phyloP scores from a whole-genome alignment of 2,888 invertebrate genomes.

The Margaritifera margaritifera region DNA sequence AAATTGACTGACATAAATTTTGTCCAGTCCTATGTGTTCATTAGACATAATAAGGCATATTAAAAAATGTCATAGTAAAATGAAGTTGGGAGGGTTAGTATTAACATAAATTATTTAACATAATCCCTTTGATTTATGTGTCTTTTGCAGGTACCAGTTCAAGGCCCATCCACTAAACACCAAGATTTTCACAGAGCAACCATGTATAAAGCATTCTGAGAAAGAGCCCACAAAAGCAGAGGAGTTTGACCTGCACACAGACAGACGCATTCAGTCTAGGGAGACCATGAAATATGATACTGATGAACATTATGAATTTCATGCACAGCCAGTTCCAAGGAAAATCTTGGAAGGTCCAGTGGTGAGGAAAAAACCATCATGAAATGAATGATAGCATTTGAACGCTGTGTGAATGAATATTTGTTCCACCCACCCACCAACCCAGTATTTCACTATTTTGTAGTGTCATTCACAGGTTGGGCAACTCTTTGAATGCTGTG shows the following conservation, averaged over 20 bases:
- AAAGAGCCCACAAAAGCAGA: constrained; percentile 79
- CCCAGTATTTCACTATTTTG: too few species aligned
- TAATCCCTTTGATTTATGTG: neutral
- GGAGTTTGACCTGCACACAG: constrained; percentile 74
- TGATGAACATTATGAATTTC: constrained; percentile 80
- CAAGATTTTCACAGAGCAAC: constrained; percentile 76
- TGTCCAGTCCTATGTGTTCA: too few species aligned
- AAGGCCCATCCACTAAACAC: constrained; percentile 81
- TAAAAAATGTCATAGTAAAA: too few species aligned
- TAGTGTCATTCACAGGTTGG: too few species aligned
- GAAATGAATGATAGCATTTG: too few species aligned
- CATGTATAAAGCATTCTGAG: constrained; percentile 72
- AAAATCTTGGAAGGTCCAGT: constrained; percentile 62
- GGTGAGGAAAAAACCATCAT: constrained; percentile 40
- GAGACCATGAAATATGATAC: constrained; percentile 47
- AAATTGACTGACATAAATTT: too few species aligned
- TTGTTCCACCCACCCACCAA: too few species aligned
- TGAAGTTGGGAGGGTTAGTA: too few species aligned
- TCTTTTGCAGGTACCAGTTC: constrained; percentile 76
- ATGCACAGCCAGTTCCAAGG: constrained; percentile 81
- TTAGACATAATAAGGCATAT: too few species aligned
- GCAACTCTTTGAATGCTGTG: too few species aligned
- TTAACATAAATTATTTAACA: too few species aligned
- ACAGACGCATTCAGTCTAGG: constrained; percentile 28
- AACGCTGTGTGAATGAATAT: too few species aligned